Evolutionary conservation across 2,797 vertebrate species (phyloP).

Genomic region (Bucorvus abyssinicus): DNA sequence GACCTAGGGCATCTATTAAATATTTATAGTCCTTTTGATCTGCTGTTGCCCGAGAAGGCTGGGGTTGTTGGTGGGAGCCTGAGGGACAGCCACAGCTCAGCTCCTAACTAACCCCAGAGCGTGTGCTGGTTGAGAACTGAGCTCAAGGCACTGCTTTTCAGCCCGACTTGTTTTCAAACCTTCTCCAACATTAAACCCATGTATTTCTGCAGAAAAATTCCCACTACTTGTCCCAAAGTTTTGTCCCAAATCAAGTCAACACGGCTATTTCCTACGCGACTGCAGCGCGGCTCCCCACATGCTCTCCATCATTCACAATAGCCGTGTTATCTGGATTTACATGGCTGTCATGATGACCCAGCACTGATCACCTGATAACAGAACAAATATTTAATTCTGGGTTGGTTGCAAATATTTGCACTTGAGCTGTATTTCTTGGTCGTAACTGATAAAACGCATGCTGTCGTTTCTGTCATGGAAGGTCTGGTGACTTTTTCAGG

Average conservation of each 20-base stretch:
- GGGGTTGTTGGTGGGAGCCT: not conserved
- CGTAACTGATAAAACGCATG: not conserved
- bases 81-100: not conserved
- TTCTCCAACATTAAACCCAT: not conserved
- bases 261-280: accelerated
- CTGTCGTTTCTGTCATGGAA: not conserved
- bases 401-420: constrained; percentile 1
- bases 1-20: not conserved
- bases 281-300: accelerated
- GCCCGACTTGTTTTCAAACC: not conserved
- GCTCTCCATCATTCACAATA: not conserved
- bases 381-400: constrained; percentile 17
- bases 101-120: not conserved
- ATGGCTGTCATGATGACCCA: not conserved
- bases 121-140: not conserved
- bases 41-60: not conserved
- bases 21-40: not conserved
- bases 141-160: not conserved
- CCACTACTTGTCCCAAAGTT: not conserved
- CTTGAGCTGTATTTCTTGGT: not conserved
- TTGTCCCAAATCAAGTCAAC: not conserved
- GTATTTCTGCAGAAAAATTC: not conserved
- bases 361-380: not conserved
- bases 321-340: not conserved
- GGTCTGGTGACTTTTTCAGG: not conserved